phyloP scores from a whole-genome alignment of 2,797 vertebrate species.

The Cyprinella venusta region DNA sequence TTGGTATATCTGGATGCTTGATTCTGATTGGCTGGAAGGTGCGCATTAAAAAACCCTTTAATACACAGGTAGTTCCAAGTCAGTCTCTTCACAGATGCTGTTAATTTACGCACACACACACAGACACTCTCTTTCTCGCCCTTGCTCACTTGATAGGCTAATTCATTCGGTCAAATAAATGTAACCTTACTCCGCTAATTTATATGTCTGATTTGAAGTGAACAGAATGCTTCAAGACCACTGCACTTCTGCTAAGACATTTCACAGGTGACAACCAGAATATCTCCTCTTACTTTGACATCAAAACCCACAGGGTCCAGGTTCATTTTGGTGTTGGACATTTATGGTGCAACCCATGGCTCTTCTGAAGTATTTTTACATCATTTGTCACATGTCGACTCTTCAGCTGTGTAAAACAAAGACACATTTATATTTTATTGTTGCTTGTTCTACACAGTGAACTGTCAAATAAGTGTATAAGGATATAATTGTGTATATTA shows the following conservation, averaged over 20 bases:
- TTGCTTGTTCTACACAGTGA: neutral
- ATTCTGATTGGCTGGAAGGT: neutral
- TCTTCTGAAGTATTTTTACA: neutral
- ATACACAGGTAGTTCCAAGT: neutral
- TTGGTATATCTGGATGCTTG: neutral
- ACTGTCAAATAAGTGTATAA: too few relatives aligned
- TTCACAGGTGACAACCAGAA: conserved; percentile 54
- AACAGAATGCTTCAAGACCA: conserved; percentile 5
- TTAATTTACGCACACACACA: too few relatives aligned
- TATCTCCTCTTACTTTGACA: conserved; percentile 53
- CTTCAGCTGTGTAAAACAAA: neutral
- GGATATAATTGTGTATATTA: neutral
- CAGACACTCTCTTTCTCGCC: too few relatives aligned
- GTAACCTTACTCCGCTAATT: neutral
- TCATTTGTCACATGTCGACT: neutral
- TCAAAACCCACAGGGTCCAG: conserved; percentile 34
- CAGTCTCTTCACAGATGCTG: neutral
- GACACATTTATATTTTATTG: too few relatives aligned
- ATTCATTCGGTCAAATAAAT: too few relatives aligned
- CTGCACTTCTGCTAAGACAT: conserved; percentile 33
- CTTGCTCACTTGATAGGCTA: too few relatives aligned
- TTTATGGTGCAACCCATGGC: neutral
- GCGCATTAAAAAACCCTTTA: neutral
- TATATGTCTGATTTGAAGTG: too few relatives aligned
- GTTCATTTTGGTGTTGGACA: neutral